Conservation (phyloP, 2,888 invertebrate species). For the Dusona sp. region DNA sequence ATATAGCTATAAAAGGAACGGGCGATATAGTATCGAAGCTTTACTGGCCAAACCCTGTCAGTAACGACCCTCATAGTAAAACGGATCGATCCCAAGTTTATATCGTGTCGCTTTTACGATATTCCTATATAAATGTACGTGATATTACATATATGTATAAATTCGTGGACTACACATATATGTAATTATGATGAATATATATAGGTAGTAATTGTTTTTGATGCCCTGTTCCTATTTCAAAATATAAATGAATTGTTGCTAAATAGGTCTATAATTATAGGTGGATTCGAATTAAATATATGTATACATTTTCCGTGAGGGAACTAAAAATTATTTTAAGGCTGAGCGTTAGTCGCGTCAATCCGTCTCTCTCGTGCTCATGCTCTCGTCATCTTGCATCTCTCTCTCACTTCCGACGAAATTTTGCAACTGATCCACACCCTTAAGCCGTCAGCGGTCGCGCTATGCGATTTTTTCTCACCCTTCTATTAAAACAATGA, state of each 20-base stretch:
- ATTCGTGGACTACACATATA: neutral
- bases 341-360: too few species aligned
- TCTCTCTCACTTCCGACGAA: too few species aligned
- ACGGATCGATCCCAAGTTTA: conserved; percentile 56
- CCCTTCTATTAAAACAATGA: too few species aligned
- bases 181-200: neutral
- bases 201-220: neutral
- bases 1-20: conserved; percentile 8
- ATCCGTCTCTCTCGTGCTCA: too few species aligned
- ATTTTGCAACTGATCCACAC: too few species aligned
- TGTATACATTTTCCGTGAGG: neutral
- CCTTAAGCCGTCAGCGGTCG: too few species aligned
- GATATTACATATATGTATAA: neutral
- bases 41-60: conserved; percentile 33
- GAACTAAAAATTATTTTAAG: neutral
- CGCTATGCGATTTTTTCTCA: too few species aligned
- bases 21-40: conserved; percentile 32
- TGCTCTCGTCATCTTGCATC: too few species aligned
- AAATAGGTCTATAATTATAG: neutral
- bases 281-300: neutral
- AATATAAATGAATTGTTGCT: neutral
- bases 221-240: neutral
- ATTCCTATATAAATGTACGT: neutral
- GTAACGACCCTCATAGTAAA: conserved; percentile 35
- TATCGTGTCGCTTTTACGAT: conserved; percentile 42